Evolutionary conservation across 2,888 invertebrate species (phyloP), one percentile per base, ranked within the genome.

Genomic region (Diadegma fenestrale): DNA sequence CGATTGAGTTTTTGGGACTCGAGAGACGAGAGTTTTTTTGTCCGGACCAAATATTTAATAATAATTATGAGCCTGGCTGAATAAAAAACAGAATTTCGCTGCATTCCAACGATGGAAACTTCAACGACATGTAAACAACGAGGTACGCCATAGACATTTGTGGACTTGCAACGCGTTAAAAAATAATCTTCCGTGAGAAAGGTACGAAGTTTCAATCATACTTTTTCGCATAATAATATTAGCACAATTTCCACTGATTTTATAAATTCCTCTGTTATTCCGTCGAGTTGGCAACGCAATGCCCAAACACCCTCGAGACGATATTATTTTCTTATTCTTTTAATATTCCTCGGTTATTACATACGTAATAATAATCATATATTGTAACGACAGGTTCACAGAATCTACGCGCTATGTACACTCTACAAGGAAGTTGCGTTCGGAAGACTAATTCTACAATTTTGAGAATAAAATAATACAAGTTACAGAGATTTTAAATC

Each of bases 371-470:
- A 68, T 75, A 76, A 61, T 64, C 48, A 54, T 54, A 68, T 76
- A 41, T 68, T 19, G 26, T 72, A 80, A 82, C 66, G 75, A 77
- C 71, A 61, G 64, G 61, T 85, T 80, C 66, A 85, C 82, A 82
- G 63, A 66, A 80, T 77, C 76, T 85, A 82, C 82, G 80, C 72
- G 43, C 85, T 82, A 85, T 85, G 54, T 82, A 85, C 85, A 85
- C 75, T 85, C 82, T 85, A 85, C 76, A 73, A 72, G 80, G 61
- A 80, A 80, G 76, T 85, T 85, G 76, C 76, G 76, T 45, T 66
- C 26, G 85, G 85, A 85, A 85, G 85, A 82, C 85, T 85, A 85
- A 71, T n/a, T 54, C 85, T 82, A 72, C 72, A 66, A 77, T 72
- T 73, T 71, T 75, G 66, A 78, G 33, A 73, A 54, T 54, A 22